These are phyloP conservation scores for Periophthalmus modestus DNA, from an alignment of 2,113 vertebrate species.

Conservation along the genomic window DNA sequence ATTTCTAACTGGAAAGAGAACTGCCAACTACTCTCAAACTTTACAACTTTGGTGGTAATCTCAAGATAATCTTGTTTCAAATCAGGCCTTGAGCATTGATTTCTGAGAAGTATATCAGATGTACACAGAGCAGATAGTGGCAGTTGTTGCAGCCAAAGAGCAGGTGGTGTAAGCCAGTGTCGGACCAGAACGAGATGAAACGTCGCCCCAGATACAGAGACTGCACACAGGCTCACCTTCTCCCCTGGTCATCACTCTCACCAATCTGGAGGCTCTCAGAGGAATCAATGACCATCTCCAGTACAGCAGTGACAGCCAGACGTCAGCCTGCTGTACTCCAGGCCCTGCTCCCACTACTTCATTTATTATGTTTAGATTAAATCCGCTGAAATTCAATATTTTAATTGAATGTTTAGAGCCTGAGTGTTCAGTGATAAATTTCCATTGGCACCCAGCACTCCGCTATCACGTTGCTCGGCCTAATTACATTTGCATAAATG, in stretches of 20 bases:
- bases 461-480: slow-evolving; percentile 89
- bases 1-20: neutral
- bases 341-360: slow-evolving; percentile 85
- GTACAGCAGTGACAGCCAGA: slow-evolving; percentile 45
- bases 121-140: neutral
- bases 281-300: slow-evolving; percentile 49
- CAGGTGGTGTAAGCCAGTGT: neutral
- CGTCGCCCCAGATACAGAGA: slow-evolving; percentile 28
- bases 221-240: slow-evolving; percentile 21
- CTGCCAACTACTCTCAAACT: neutral
- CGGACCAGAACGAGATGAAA: slow-evolving; percentile 8
- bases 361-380: slow-evolving; percentile 98
- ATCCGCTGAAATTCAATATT: slow-evolving; percentile 96
- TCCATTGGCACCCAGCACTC: slow-evolving; percentile 87
- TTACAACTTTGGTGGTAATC: neutral
- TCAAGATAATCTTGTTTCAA: neutral
- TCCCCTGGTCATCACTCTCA: slow-evolving; percentile 13
- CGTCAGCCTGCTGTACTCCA: slow-evolving; percentile 74
- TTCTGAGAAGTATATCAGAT: neutral
- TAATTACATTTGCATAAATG: slow-evolving; percentile 99
- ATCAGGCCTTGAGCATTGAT: neutral
- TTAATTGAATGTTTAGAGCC: slow-evolving; percentile 98
- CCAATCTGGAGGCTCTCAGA: slow-evolving; percentile 21
- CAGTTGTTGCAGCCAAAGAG: slow-evolving; percentile 4
- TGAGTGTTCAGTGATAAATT: slow-evolving; percentile 94